A percentile compares a stretch with the other conserved stretches of the same genome.
These are phyloP conservation scores for Heliothis virescens DNA, from an alignment of 1,140 invertebrate species.

Conservation along the genomic window DNA sequence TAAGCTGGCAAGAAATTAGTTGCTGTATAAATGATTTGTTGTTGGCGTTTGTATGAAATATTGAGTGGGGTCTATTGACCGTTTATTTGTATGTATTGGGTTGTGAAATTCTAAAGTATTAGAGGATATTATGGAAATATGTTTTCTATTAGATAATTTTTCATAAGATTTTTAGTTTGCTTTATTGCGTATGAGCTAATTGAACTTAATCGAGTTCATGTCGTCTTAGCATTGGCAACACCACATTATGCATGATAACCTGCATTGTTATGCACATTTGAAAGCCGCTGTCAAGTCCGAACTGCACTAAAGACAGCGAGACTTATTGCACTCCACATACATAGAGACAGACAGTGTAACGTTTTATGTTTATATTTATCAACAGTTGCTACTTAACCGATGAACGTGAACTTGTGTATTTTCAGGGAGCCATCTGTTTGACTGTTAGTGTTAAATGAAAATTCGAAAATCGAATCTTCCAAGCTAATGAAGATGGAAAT, in stretches of 20 bases:
- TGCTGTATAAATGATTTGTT: slow-evolving; percentile 12
- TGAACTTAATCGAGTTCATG: too few relatives aligned
- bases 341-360: background rate
- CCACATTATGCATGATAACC: too few relatives aligned
- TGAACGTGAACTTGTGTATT: slow-evolving; percentile 2
- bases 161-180: background rate
- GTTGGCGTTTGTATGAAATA: background rate
- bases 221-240: too few relatives aligned
- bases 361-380: slow-evolving; percentile 16
- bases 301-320: background rate
- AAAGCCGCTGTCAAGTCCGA: background rate
- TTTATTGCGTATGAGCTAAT: too few relatives aligned
- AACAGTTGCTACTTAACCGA: background rate
- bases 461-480: background rate
- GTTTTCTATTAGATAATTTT: too few relatives aligned
- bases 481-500: too few relatives aligned
- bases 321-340: slow-evolving; percentile 4
- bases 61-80: background rate
- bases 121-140: too few relatives aligned
- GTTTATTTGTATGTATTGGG: background rate
- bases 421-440: background rate
- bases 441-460: background rate
- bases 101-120: too few relatives aligned
- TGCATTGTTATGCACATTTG: background rate
- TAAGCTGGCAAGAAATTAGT: slow-evolving; percentile 6